Percentiles rank a stretch among this genome's conserved stretches.
phyloP scores from a whole-genome alignment of 2,888 invertebrate genomes.

The Steinernema scapterisci region DNA sequence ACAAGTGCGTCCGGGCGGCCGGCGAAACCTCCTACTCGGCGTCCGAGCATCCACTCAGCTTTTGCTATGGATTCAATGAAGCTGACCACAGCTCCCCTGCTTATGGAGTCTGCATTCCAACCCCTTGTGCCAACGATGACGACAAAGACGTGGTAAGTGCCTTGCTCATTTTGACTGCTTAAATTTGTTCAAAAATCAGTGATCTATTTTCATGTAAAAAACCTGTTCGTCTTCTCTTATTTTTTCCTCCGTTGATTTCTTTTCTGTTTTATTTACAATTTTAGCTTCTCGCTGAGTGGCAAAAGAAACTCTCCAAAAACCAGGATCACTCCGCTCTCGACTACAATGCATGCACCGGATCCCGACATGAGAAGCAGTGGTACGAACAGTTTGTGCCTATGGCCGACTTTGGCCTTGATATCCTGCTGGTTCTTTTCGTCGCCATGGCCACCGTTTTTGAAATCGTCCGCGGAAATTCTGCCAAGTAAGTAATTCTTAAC shows the following conservation, averaged over 20 bases:
- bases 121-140: conserved; percentile 60
- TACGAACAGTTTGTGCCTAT: conserved; percentile 60
- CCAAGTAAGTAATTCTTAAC: conserved; percentile 46
- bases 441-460: conserved; percentile 65
- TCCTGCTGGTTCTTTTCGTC: conserved; percentile 55
- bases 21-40: conserved; percentile 65
- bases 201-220: neutral
- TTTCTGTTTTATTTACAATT: conserved; percentile 28
- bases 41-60: conserved; percentile 65
- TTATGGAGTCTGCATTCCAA: conserved; percentile 62
- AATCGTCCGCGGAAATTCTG: conserved; percentile 54
- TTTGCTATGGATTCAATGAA: conserved; percentile 54
- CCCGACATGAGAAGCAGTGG: conserved; percentile 63
- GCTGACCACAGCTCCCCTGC: conserved; percentile 49
- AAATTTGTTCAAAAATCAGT: neutral
- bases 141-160: conserved; percentile 48
- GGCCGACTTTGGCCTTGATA: conserved; percentile 62
- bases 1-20: conserved; percentile 61
- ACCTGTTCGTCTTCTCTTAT: neutral
- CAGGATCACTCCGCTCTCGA: conserved; percentile 50
- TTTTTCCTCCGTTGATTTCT: neutral
- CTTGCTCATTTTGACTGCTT: neutral
- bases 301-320: conserved; percentile 46
- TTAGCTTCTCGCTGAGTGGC: conserved; percentile 61
- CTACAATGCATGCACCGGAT: conserved; percentile 62